Percentiles rank a stretch among this genome's conserved stretches.
Evolutionary conservation across 2,113 vertebrate genomes (phyloP).

Genomic region (Charadrius vociferus): DNA sequence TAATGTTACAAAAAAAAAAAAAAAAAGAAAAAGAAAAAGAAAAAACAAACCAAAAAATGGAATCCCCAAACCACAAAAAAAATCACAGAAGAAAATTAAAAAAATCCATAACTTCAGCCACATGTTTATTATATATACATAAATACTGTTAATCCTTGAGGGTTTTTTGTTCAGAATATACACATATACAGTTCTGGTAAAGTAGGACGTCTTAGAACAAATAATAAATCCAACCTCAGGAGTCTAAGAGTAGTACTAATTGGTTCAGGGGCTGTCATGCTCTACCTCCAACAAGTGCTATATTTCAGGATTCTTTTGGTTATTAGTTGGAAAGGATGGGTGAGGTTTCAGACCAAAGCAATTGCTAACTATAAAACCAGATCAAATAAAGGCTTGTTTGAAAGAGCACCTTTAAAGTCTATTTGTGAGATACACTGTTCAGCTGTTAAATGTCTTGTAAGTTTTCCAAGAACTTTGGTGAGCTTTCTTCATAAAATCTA

Average conservation of each 20-base stretch:
- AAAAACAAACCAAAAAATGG: not conserved
- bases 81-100: not conserved
- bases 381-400: slow-evolving; percentile 69
- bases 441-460: slow-evolving; percentile 68
- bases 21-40: no score
- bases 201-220: not conserved
- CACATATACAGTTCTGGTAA: not conserved
- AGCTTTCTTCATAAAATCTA: slow-evolving; percentile 68
- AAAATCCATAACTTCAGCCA: not conserved
- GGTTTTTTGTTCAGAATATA: not conserved
- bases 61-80: not conserved
- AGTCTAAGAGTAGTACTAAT: not conserved
- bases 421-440: slow-evolving; percentile 68
- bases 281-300: slow-evolving; percentile 34
- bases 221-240: slow-evolving; percentile 2
- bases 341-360: slow-evolving; percentile 66
- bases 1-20: not conserved
- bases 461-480: slow-evolving; percentile 64
- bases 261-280: not conserved
- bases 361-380: slow-evolving; percentile 68
- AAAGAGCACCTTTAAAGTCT: slow-evolving; percentile 59
- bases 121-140: not conserved
- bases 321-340: slow-evolving; percentile 68
- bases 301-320: slow-evolving; percentile 54
- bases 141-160: not conserved